phyloP scores from a whole-genome alignment of 30 jellyfish, hydroid and myxozoan genomes.

The Cassiopea xamachana region DNA sequence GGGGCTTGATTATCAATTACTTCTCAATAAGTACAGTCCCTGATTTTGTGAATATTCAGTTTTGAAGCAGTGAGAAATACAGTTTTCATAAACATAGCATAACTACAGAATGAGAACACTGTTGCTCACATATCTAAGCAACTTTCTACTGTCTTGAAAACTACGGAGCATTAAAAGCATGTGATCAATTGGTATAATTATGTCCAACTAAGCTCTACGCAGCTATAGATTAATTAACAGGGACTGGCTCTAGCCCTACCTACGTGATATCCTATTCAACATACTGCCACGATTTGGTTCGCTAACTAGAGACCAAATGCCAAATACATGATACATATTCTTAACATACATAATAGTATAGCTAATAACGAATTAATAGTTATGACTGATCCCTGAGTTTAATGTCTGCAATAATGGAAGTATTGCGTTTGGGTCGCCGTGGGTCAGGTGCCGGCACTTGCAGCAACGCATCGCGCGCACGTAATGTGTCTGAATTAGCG shows the following conservation, averaged over 20 bases:
- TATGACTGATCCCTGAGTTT: background rate
- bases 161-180: background rate
- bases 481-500: conserved; percentile 4
- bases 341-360: background rate
- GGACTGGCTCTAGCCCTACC: background rate
- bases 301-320: background rate
- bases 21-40: too few relatives aligned
- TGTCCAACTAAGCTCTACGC: background rate
- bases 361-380: background rate
- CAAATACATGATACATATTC: background rate
- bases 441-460: background rate
- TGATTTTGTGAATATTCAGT: background rate
- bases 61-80: background rate
- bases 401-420: background rate
- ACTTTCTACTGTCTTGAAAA: background rate
- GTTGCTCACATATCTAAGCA: background rate
- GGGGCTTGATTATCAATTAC: too few relatives aligned
- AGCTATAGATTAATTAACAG: background rate
- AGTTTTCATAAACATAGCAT: background rate
- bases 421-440: background rate
- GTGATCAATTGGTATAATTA: background rate
- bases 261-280: background rate
- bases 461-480: background rate
- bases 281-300: background rate
- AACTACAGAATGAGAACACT: background rate